Conservation (phyloP, 2,113 vertebrate species). For the Bubo bubo region DNA sequence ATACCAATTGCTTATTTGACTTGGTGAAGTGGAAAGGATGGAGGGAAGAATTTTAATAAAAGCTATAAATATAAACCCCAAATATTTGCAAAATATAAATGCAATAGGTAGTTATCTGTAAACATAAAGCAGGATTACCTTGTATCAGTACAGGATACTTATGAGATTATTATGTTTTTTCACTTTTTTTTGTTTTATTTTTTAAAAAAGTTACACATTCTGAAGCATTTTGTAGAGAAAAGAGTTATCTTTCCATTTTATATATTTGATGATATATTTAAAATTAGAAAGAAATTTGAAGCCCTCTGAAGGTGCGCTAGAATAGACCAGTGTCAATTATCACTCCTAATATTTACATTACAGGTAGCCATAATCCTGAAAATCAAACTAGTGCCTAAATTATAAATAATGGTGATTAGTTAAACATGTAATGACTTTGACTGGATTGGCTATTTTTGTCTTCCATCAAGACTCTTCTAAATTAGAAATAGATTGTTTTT, state of each 20-base stretch:
- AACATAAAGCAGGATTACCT: neutral
- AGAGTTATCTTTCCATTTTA: rapidly evolving
- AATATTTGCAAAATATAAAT: neutral
- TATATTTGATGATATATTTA: neutral
- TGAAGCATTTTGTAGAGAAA: neutral
- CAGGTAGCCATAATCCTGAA: neutral
- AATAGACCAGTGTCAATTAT: neutral
- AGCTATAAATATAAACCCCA: neutral
- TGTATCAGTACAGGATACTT: neutral
- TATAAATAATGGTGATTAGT: neutral
- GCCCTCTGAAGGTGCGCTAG: neutral
- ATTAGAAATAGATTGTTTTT: neutral
- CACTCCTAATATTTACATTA: neutral
- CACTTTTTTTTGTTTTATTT: neutral
- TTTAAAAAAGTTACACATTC: neutral
- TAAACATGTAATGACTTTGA: neutral
- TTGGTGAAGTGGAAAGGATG: neutral
- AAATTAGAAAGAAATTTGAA: neutral
- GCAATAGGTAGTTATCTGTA: neutral
- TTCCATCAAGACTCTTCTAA: neutral
- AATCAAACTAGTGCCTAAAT: neutral
- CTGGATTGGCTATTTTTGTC: neutral
- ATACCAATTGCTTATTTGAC: neutral
- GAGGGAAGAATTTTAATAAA: neutral
- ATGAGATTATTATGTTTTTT: neutral